phyloP scores from a whole-genome alignment of 2,797 vertebrate genomes.

The Channa striata region DNA sequence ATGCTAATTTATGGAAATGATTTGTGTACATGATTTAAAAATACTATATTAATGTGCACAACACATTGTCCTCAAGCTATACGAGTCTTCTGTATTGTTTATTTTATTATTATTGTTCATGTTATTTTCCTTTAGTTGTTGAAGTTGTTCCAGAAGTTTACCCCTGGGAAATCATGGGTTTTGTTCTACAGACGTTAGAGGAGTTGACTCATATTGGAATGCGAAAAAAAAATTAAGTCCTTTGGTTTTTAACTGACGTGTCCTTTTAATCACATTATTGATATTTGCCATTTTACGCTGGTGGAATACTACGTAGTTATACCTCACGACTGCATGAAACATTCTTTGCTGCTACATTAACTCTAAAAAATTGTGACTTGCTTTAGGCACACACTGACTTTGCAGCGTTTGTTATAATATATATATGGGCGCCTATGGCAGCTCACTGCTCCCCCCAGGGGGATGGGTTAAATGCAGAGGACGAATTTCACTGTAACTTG shows the following conservation, averaged over 20 bases:
- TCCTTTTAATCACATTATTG: conserved; percentile 44
- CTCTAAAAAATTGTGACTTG: not conserved
- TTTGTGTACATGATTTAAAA: conserved; percentile 15
- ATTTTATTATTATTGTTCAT: not conserved
- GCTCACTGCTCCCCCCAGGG: too few relatives aligned
- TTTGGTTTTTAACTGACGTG: conserved; percentile 37
- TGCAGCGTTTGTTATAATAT: not conserved
- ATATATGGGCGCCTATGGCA: too few relatives aligned
- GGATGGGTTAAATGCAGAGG: too few relatives aligned
- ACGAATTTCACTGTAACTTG: too few relatives aligned
- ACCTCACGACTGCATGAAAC: not conserved
- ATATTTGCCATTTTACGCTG: conserved; percentile 20
- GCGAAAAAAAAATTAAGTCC: conserved; percentile 51
- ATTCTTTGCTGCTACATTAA: not conserved
- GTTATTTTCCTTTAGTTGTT: conserved; percentile 53
- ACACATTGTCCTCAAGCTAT: not conserved
- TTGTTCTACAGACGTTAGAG: conserved; percentile 45
- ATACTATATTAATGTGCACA: conserved; percentile 3
- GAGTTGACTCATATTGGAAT: conserved; percentile 51
- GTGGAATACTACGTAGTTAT: not conserved
- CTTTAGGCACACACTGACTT: not conserved
- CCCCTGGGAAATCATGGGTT: conserved; percentile 64
- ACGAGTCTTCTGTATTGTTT: conserved; percentile 1
- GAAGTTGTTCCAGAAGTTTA: conserved; percentile 38
- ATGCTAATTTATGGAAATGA: conserved; percentile 17